phyloP scores from a whole-genome alignment of 2,888 invertebrate species.

The Ennomos erosarius region DNA sequence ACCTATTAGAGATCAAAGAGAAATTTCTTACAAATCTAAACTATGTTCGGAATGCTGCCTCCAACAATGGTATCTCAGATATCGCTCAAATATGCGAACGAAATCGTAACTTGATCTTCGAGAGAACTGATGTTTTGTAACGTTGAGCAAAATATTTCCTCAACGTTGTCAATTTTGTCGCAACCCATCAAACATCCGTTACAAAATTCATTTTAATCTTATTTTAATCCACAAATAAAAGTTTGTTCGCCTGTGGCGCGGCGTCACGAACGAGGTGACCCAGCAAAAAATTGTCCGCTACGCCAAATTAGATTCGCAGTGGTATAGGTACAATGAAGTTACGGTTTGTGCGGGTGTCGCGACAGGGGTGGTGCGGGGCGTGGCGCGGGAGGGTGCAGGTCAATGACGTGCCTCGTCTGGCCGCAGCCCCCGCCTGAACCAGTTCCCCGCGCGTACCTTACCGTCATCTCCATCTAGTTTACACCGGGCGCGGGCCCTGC shows the following conservation, averaged over 20 bases:
- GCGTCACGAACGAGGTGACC: constrained; percentile 25
- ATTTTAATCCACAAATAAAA: constrained; percentile 4
- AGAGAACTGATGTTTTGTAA: too few relatives aligned
- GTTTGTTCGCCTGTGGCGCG: constrained; percentile 1
- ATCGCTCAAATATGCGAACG: constrained; percentile 7
- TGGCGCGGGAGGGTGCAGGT: constrained; percentile 62
- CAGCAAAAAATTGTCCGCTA: constrained; percentile 62
- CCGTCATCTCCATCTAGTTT: constrained; percentile 77
- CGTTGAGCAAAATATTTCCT: too few relatives aligned
- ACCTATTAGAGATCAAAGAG: constrained; percentile 21
- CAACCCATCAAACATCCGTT: too few relatives aligned
- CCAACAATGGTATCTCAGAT: constrained; percentile 15
- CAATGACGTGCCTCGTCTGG: constrained; percentile 83
- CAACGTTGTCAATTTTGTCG: too few relatives aligned
- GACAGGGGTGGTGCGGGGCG: constrained; percentile 55
- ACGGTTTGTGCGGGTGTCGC: constrained; percentile 72
- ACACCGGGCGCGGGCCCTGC: constrained; percentile 43
- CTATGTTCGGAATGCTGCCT: constrained; percentile 6
- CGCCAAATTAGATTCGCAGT: constrained; percentile 75
- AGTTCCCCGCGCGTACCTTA: constrained; percentile 63
- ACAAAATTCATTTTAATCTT: too few relatives aligned
- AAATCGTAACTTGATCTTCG: neutral
- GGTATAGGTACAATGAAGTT: constrained; percentile 71
- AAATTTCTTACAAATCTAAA: constrained; percentile 19
- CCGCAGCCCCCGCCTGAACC: constrained; percentile 51